These are phyloP conservation scores for Sinocyclocheilus anshuiensis DNA, from an alignment of 2,113 vertebrate genomes.

Conservation along the genomic window DNA sequence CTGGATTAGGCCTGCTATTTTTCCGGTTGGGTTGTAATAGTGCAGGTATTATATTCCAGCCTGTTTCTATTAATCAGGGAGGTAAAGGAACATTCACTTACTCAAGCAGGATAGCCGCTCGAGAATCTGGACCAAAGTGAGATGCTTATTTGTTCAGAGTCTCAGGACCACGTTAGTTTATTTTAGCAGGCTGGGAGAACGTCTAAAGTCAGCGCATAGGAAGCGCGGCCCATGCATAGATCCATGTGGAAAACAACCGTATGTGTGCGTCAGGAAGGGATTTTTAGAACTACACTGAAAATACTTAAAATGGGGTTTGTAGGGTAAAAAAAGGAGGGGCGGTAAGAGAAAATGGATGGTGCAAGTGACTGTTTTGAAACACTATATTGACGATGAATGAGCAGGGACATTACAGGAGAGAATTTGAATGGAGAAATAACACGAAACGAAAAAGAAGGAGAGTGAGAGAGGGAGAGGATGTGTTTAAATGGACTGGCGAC, in stretches of 20 bases:
- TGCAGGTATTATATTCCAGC: slow-evolving; percentile 29
- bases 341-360: slow-evolving; percentile 24
- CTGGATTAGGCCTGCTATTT: slow-evolving; percentile 39
- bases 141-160: slow-evolving; percentile 54
- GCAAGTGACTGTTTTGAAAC: slow-evolving; percentile 30
- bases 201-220: slow-evolving; percentile 46
- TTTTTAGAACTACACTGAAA: slow-evolving; percentile 17
- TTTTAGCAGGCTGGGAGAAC: slow-evolving; percentile 54
- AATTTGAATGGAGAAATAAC: slow-evolving; percentile 21
- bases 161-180: slow-evolving; percentile 50
- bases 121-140: slow-evolving; percentile 40
- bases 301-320: slow-evolving; percentile 8
- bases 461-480: slow-evolving; percentile 31
- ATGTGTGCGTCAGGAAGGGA: slow-evolving; percentile 13
- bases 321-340: neutral
- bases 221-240: slow-evolving; percentile 24
- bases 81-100: slow-evolving; percentile 51
- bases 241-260: slow-evolving; percentile 27
- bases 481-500: slow-evolving; percentile 40
- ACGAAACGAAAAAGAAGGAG: slow-evolving; percentile 19
- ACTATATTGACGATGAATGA: slow-evolving; percentile 37
- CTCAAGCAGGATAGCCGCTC: slow-evolving; percentile 19
- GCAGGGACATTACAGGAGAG: slow-evolving; percentile 13
- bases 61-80: slow-evolving; percentile 54
- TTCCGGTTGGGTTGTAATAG: slow-evolving; percentile 46